Evolutionary conservation across 2,888 invertebrate species (phyloP).

Genomic region (Piscicola geometra): DNA sequence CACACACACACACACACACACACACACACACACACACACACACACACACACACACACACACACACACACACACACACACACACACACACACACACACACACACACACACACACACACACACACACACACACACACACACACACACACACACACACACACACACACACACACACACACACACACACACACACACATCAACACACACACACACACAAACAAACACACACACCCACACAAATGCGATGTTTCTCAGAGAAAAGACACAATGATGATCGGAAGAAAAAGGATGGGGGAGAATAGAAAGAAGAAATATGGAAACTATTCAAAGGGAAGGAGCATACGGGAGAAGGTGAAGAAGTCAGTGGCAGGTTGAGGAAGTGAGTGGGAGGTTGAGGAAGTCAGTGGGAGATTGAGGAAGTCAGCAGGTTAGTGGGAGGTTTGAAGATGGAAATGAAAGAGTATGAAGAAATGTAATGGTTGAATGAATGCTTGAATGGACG

Average conservation of each 20-base stretch:
- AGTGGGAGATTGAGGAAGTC: too few relatives aligned
- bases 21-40: slow-evolving; percentile 2
- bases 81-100: slow-evolving; percentile 5
- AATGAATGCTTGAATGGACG: slow-evolving; percentile 1
- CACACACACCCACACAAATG: too few relatives aligned
- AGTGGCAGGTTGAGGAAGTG: too few relatives aligned
- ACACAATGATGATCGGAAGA: too few relatives aligned
- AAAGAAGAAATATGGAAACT: too few relatives aligned
- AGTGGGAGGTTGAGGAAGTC: too few relatives aligned
- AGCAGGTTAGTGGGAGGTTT: too few relatives aligned
- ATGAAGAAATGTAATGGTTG: background rate
- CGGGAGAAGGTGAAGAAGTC: too few relatives aligned
- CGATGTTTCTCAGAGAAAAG: too few relatives aligned
- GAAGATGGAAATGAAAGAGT: background rate
- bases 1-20: slow-evolving; percentile 7
- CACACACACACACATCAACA: background rate
- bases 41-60: slow-evolving; percentile 4
- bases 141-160: background rate
- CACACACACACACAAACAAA: background rate
- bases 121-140: background rate
- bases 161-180: background rate
- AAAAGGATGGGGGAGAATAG: too few relatives aligned
- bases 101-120: too few relatives aligned
- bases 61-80: slow-evolving; percentile 16
- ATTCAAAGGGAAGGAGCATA: too few relatives aligned